These are phyloP conservation scores for Oceanodroma leucorhoa DNA, from an alignment of 2,797 vertebrate genomes.

Conservation along the genomic window DNA sequence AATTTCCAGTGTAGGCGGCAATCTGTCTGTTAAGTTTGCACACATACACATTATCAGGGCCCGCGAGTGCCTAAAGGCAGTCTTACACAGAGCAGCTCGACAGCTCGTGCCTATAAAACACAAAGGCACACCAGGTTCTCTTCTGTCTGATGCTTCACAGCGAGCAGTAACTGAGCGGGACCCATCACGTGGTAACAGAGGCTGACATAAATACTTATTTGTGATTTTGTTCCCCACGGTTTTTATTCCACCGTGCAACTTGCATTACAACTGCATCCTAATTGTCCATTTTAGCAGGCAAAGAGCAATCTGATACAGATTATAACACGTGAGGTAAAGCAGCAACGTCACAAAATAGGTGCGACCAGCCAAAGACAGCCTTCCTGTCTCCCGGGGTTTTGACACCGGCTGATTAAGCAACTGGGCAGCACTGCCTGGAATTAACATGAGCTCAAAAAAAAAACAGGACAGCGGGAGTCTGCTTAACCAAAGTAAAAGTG, in stretches of 20 bases:
- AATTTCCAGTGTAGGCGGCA: constrained; percentile 12
- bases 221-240: not conserved
- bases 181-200: not conserved
- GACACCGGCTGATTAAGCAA: not conserved
- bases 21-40: constrained; percentile 31
- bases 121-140: not conserved
- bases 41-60: not conserved
- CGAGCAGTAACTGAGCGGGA: not conserved
- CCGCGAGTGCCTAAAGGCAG: not conserved
- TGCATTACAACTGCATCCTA: constrained; percentile 2
- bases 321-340: not conserved
- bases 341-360: not conserved
- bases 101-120: not conserved
- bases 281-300: constrained; percentile 1
- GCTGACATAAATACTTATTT: not conserved
- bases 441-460: not conserved
- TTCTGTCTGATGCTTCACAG: not conserved
- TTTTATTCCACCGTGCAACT: not conserved
- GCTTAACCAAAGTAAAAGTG: not conserved
- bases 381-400: not conserved
- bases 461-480: not conserved
- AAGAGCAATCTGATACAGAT: constrained; percentile 51
- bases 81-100: not conserved
- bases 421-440: not conserved
- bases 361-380: not conserved